These are phyloP conservation scores for Agrotis clavis DNA, from an alignment of 2,888 invertebrate genomes.

Conservation along the genomic window DNA sequence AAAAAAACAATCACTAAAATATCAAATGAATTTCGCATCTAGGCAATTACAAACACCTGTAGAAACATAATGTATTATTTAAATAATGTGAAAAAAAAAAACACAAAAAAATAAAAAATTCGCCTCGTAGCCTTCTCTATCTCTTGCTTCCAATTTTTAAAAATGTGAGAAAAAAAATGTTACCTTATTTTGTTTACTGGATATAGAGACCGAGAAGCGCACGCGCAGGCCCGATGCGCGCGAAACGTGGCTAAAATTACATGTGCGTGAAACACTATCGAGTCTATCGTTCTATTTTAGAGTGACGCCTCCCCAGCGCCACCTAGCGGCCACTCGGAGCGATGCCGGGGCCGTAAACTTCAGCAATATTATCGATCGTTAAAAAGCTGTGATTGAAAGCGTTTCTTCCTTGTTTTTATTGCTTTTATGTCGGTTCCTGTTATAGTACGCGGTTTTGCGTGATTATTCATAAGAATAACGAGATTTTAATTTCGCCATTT, in stretches of 20 bases:
- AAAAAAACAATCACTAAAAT: background rate
- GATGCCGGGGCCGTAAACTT: constrained; percentile 8
- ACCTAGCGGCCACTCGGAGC: constrained; percentile 29
- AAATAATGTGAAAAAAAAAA: no score
- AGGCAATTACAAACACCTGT: background rate
- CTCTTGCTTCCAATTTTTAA: background rate
- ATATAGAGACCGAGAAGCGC: constrained; percentile 20
- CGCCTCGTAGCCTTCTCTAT: background rate
- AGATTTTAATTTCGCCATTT: background rate
- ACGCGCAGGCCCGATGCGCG: constrained; percentile 61
- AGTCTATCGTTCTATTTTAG: constrained; percentile 63
- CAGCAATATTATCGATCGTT: constrained; percentile 31
- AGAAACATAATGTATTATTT: background rate
- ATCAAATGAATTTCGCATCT: constrained; percentile 18
- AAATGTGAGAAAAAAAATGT: background rate
- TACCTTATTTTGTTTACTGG: constrained; percentile 53
- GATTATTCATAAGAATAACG: background rate
- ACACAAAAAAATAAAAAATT: background rate
- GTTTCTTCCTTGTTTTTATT: constrained; percentile 27
- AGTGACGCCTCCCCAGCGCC: constrained; percentile 45
- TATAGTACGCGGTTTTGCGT: background rate
- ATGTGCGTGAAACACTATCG: constrained; percentile 64
- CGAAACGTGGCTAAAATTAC: constrained; percentile 74
- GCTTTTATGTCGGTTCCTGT: constrained; percentile 1
- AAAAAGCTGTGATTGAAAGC: constrained; percentile 30